A percentile compares a stretch with the other conserved stretches of the same genome.
Evolutionary conservation across 2,888 invertebrate genomes (phyloP).

Genomic region (Flabesymbios commensalis): DNA sequence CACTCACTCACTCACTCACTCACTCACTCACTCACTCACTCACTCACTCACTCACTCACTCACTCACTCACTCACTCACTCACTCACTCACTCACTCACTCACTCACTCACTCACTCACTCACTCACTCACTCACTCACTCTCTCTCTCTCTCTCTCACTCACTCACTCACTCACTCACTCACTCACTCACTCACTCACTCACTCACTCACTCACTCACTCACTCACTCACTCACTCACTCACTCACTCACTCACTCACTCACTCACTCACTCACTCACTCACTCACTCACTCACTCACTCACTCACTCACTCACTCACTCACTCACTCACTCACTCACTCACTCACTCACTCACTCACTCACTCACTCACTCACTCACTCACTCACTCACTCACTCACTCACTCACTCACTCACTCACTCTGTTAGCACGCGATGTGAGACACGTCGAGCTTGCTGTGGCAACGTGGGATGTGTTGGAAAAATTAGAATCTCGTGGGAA

Average conservation of each 20-base stretch:
- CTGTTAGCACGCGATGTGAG: background rate
- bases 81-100: conserved; percentile 1
- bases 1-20: background rate
- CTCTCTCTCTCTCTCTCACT: background rate
- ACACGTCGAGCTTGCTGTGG: too few relatives aligned
- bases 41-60: background rate
- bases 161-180: background rate
- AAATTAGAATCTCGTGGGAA: too few relatives aligned
- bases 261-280: background rate
- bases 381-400: background rate
- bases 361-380: conserved; percentile 1
- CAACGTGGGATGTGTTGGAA: too few relatives aligned
- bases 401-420: background rate
- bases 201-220: background rate
- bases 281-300: background rate
- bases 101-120: background rate
- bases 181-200: conserved; percentile 3
- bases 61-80: background rate
- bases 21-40: background rate
- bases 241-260: conserved; percentile 1
- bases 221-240: background rate
- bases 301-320: background rate
- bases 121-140: background rate
- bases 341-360: background rate
- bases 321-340: background rate